Conservation (phyloP, 2,797 vertebrate genomes). For the Morelia viridis region DNA sequence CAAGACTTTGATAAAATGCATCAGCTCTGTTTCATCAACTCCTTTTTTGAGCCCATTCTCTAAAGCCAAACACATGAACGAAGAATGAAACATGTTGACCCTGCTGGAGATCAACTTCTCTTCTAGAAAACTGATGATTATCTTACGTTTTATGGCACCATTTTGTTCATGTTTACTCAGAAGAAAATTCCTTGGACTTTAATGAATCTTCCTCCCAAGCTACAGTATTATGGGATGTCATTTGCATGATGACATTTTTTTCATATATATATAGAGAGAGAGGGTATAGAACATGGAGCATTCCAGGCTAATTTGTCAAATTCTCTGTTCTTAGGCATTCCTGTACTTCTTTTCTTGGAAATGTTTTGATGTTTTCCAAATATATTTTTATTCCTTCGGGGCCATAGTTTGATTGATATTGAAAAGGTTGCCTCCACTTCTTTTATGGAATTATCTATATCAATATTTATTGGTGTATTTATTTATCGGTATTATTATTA, state of each 20-base stretch:
- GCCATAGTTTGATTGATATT: neutral
- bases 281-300: neutral
- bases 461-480: neutral
- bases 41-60: conserved; percentile 7
- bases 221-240: neutral
- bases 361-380: neutral
- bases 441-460: neutral
- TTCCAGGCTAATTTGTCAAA: neutral
- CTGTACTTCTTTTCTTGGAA: neutral
- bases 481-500: neutral
- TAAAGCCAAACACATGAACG: conserved; percentile 8
- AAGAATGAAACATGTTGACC: neutral
- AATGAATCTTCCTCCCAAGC: neutral
- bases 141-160: neutral
- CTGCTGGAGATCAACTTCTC: neutral
- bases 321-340: neutral
- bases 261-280: neutral
- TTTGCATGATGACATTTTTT: neutral
- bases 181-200: neutral
- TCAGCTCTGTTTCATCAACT: neutral
- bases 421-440: neutral
- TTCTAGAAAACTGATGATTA: neutral
- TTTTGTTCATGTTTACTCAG: neutral
- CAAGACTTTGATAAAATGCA: neutral
- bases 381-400: neutral